These are phyloP conservation scores for Potorous gilbertii DNA, from an alignment of 2,797 vertebrate genomes.

Conservation along the genomic window DNA sequence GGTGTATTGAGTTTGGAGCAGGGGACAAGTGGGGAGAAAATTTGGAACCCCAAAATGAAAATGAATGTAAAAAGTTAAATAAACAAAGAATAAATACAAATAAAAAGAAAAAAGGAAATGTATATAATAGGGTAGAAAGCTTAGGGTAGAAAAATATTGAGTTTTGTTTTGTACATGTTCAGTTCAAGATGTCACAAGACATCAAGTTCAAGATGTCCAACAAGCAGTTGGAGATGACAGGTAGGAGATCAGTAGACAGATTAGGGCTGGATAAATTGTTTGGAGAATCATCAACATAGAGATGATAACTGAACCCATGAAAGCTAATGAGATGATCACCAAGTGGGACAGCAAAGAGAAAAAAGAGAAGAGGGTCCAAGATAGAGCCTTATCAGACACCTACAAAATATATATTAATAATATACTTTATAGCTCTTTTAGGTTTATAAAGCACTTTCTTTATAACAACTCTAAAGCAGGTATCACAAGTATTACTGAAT, in stretches of 20 bases:
- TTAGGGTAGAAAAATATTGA: neutral
- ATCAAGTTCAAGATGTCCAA: neutral
- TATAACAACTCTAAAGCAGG: neutral
- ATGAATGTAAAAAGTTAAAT: no score
- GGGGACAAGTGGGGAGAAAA: no score
- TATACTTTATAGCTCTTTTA: neutral
- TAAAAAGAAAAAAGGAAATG: no score
- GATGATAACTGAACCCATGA: neutral
- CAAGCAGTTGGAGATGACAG: neutral
- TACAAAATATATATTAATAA: neutral
- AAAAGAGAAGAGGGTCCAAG: neutral
- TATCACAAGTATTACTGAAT: neutral
- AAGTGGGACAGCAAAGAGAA: neutral
- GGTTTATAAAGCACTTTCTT: neutral
- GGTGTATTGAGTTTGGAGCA: no score
- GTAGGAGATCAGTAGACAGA: no score
- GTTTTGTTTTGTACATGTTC: neutral
- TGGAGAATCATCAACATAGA: neutral
- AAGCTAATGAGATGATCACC: neutral
- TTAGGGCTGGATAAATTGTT: no score
- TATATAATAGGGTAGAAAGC: no score
- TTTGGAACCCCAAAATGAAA: no score
- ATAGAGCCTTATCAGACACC: neutral
- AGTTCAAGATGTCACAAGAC: neutral
- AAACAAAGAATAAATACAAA: no score